These are phyloP conservation scores for Heliconius hewitsoni DNA, from an alignment of 1,140 invertebrate genomes.

Conservation along the genomic window DNA sequence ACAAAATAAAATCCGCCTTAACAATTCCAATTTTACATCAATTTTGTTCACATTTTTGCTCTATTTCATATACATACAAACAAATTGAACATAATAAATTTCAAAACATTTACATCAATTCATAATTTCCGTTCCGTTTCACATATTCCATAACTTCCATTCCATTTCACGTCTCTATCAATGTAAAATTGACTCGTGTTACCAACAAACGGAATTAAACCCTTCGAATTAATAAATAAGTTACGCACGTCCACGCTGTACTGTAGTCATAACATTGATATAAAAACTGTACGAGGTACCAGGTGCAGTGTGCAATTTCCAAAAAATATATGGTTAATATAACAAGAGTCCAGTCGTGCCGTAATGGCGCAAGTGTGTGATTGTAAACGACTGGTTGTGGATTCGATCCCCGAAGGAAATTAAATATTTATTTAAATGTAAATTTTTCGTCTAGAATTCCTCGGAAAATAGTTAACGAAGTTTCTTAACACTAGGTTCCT, in stretches of 20 bases:
- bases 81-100: not conserved
- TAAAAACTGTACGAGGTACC: constrained; percentile 47
- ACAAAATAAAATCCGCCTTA: not conserved
- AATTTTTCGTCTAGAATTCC: too few species aligned
- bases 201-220: constrained; percentile 19
- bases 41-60: too few species aligned
- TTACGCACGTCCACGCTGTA: constrained; percentile 52
- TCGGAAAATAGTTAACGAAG: too few species aligned
- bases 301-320: constrained; percentile 63
- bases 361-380: too few species aligned
- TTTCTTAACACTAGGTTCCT: too few species aligned
- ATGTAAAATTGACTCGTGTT: constrained; percentile 5
- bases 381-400: too few species aligned
- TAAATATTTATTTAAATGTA: too few species aligned
- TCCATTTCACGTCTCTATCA: not conserved
- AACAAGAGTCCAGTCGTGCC: too few species aligned
- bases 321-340: constrained; percentile 62
- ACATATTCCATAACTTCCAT: not conserved
- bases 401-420: too few species aligned
- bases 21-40: not conserved
- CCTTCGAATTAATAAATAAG: not conserved
- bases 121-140: not conserved
- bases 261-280: constrained; percentile 73
- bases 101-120: not conserved
- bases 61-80: not conserved